Base-by-base conservation (phyloP, 2,888 invertebrate genomes). In the Drosophila nr. perissopoda region DNA sequence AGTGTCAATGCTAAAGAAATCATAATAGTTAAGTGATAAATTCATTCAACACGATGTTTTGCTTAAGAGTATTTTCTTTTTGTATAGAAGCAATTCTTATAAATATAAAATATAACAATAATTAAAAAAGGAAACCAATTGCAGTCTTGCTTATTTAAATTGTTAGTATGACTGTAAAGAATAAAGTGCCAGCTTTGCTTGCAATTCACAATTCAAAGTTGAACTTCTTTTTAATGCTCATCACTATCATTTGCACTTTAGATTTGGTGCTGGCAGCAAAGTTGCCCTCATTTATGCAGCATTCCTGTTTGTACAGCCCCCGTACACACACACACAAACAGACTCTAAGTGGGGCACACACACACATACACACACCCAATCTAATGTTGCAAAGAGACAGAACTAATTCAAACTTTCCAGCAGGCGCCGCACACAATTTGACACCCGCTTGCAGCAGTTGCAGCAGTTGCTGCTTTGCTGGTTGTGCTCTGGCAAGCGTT, bases 271-370 rank as follows among this genome's bases (percentile, higher is more conserved):
- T 60, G 69, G 65, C 77, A 72, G 62, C 57, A 46, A 59, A 77
- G 68, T 64, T 81, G 78, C 68, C 82, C 78, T 48, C 72, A 81
- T 77, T 78, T 69, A 60, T 81, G 61, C 60, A 72, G 57, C 73
- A 77, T 79, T 77, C 62, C 68, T 77, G 73, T 69, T 78, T 64
- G 61, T 40, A 72, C 57, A 64, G 62, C 57, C 54, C 60, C 61
- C 72, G 56, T 62, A 58, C 59, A 54, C n/a, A 27, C 11, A 54
- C 38, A 38, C 40, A 21, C 59, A 60, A 64, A 61, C 54, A 53
- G 25, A 21, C 8, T 56, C 11, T 71, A 78, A 78, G 78, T 77
- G 56, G 82, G 78, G 64, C 78, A 77, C 78, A 77, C 63, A 76
- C 63, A 70, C 49, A 61, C 25, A 65, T 53, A 59, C 68, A 70